These are phyloP conservation scores for Drosophila atripex DNA, from an alignment of 2,888 invertebrate species.

Conservation along the genomic window DNA sequence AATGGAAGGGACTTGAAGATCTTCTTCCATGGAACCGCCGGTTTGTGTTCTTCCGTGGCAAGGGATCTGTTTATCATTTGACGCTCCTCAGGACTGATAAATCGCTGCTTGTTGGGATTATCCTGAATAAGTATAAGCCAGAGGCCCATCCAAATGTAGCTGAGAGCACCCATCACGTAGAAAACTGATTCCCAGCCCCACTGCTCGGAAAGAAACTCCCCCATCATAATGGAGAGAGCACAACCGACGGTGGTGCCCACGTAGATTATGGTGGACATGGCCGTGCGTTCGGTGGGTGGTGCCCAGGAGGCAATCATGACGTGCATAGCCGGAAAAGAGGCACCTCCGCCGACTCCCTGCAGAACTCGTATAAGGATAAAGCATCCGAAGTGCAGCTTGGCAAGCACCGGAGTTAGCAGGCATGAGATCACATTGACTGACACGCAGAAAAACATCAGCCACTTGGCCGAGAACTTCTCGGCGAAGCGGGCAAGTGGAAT, in stretches of 20 bases:
- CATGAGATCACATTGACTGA: slow-evolving; percentile 90
- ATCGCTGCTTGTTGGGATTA: slow-evolving; percentile 87
- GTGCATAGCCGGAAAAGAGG: slow-evolving; percentile 96
- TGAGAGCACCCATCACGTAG: slow-evolving; percentile 90
- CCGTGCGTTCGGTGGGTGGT: slow-evolving; percentile 93
- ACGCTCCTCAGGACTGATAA: slow-evolving; percentile 88
- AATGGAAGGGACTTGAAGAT: slow-evolving; percentile 90
- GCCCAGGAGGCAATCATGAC: slow-evolving; percentile 94
- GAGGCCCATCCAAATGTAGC: slow-evolving; percentile 89
- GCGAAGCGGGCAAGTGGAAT: slow-evolving; percentile 89
- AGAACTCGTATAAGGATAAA: slow-evolving; percentile 89
- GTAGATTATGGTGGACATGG: slow-evolving; percentile 91
- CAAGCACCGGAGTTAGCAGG: slow-evolving; percentile 90
- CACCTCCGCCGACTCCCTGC: slow-evolving; percentile 90
- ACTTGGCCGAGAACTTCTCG: slow-evolving; percentile 93
- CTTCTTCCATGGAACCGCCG: slow-evolving; percentile 89
- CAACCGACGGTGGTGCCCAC: slow-evolving; percentile 94
- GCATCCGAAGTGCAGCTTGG: slow-evolving; percentile 87
- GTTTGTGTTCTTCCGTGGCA: slow-evolving; percentile 83
- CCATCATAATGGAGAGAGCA: slow-evolving; percentile 86
- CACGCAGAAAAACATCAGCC: slow-evolving; percentile 93
- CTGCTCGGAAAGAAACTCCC: slow-evolving; percentile 89
- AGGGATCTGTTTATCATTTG: slow-evolving; percentile 88
- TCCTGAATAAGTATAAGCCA: slow-evolving; percentile 90
- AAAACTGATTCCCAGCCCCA: slow-evolving; percentile 91